Evolutionary conservation across 2,888 invertebrate genomes (phyloP).

Genomic region (Neria commutata): DNA sequence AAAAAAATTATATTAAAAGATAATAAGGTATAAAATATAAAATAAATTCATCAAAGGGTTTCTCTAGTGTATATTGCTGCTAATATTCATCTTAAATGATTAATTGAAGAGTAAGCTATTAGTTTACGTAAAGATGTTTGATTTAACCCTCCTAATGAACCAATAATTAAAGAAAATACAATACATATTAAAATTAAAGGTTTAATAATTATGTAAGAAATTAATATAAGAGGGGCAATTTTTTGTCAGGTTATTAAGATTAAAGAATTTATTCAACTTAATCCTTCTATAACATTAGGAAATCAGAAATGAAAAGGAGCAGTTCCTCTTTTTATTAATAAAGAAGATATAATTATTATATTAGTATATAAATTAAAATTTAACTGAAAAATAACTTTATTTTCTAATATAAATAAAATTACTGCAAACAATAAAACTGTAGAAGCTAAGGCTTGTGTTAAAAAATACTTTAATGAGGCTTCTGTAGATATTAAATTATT

Average conservation of each 20-base stretch:
- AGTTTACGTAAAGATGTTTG: constrained; percentile 67
- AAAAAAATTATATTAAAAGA: constrained; percentile 62
- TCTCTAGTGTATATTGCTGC: constrained; percentile 62
- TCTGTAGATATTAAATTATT: too few species aligned
- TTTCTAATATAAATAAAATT: constrained; percentile 43
- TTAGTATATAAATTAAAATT: too few species aligned
- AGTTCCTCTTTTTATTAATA: constrained; percentile 66
- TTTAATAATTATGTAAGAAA: constrained; percentile 63
- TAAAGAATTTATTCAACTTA: constrained; percentile 66
- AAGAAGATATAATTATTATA: too few species aligned
- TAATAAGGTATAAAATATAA: constrained; percentile 63
- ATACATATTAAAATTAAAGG: constrained; percentile 62
- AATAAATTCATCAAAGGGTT: constrained; percentile 63
- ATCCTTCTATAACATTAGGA: constrained; percentile 66
- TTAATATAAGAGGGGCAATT: constrained; percentile 67
- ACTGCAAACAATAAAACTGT: too few species aligned
- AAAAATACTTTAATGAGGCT: too few species aligned
- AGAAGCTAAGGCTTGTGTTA: too few species aligned
- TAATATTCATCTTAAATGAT: constrained; percentile 69
- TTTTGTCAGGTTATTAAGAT: constrained; percentile 71
- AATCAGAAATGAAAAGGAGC: constrained; percentile 69
- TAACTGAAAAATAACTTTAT: constrained; percentile 51
- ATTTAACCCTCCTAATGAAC: constrained; percentile 65
- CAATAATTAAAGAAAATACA: constrained; percentile 63
- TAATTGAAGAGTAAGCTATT: constrained; percentile 70